phyloP scores from a whole-genome alignment of 2,888 invertebrate genomes.

The Lobophora halterata region DNA sequence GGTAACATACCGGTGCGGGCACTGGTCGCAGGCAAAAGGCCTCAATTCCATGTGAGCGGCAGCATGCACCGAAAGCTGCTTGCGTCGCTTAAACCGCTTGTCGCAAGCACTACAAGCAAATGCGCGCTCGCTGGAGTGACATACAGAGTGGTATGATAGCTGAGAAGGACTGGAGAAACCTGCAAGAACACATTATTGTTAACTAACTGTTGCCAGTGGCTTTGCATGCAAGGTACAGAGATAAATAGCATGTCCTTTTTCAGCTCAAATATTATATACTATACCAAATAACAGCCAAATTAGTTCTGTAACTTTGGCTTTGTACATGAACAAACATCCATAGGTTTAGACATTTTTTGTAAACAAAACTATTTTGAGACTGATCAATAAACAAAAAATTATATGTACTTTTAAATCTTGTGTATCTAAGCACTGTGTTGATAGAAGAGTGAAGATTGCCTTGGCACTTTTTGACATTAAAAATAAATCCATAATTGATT shows the following conservation, averaged over 20 bases:
- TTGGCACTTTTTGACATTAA: too few species aligned
- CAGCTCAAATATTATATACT: background rate
- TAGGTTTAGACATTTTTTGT: too few species aligned
- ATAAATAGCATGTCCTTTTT: background rate
- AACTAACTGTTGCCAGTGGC: background rate
- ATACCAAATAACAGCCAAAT: conserved; percentile 6
- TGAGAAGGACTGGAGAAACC: conserved; percentile 57
- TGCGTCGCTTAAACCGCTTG: conserved; percentile 59
- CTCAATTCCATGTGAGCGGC: conserved; percentile 52
- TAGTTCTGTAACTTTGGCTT: too few species aligned
- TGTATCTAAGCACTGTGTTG: too few species aligned
- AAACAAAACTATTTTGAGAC: background rate
- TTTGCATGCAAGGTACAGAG: too few species aligned
- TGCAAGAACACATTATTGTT: conserved; percentile 32
- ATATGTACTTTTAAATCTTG: too few species aligned
- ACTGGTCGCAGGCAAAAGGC: conserved; percentile 62
- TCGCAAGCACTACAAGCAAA: conserved; percentile 57
- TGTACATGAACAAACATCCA: too few species aligned
- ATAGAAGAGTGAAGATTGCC: too few species aligned
- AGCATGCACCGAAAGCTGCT: conserved; percentile 58
- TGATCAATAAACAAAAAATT: background rate
- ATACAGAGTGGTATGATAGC: conserved; percentile 47
- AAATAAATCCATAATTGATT: too few species aligned
- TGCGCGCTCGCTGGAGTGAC: conserved; percentile 59
- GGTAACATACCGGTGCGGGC: conserved; percentile 55